These are phyloP conservation scores for Eolophus roseicapilla DNA, from an alignment of 2,113 vertebrate species.

Conservation along the genomic window DNA sequence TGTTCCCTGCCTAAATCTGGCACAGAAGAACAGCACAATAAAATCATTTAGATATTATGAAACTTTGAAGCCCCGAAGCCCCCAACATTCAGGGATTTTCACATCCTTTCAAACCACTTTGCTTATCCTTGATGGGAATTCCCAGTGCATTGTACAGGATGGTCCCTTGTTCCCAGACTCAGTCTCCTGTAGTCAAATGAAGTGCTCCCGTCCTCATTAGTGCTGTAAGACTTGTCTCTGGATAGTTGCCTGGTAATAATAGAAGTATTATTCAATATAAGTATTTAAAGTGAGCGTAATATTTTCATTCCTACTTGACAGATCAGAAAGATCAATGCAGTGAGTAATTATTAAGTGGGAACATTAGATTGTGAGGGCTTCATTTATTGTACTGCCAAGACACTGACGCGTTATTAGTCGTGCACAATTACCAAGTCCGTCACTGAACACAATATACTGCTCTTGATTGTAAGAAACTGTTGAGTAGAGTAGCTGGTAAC, in stretches of 20 bases:
- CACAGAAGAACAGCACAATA: not conserved
- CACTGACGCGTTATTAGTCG: not conserved
- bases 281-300: not conserved
- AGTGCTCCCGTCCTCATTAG: not conserved
- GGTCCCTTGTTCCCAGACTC: not conserved
- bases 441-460: not conserved
- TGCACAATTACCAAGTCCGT: not conserved
- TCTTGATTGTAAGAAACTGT: not conserved
- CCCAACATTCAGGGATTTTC: not conserved
- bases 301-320: not conserved
- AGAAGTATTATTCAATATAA: slow-evolving; percentile 21
- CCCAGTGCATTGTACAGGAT: not conserved
- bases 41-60: not conserved
- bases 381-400: slow-evolving; percentile 21
- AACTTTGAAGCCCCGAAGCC: not conserved
- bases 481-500: not conserved
- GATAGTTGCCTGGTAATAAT: not conserved
- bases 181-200: not conserved
- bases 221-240: not conserved
- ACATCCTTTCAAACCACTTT: not conserved
- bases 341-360: slow-evolving; percentile 32
- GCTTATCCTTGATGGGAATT: not conserved
- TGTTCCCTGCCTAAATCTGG: not conserved
- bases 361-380: slow-evolving; percentile 16
- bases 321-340: not conserved